A percentile compares a stretch with the other conserved stretches of the same genome.
phyloP scores from a whole-genome alignment of 2,113 vertebrate genomes.

The Podocnemis expansa region DNA sequence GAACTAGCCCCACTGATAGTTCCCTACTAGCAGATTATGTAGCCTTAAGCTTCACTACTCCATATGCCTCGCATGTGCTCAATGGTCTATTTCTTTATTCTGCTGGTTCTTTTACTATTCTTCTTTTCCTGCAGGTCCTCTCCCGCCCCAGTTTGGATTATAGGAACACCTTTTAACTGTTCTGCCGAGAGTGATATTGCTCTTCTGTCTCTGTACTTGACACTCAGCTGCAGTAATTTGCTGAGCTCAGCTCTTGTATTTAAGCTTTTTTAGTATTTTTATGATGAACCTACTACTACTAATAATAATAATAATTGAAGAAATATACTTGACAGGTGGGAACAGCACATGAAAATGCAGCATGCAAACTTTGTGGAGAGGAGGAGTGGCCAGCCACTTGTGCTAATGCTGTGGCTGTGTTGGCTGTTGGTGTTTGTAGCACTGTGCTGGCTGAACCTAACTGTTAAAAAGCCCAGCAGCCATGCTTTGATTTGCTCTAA shows the following conservation, averaged over 20 bases:
- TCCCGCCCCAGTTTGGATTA: constrained; percentile 60
- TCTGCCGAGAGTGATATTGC: constrained; percentile 65
- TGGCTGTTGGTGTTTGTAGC: background rate
- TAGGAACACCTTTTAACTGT: constrained; percentile 68
- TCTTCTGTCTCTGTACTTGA: constrained; percentile 53
- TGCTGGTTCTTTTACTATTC: constrained; percentile 28
- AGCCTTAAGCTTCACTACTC: background rate
- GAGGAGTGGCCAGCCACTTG: background rate
- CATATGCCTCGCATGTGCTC: accelerated
- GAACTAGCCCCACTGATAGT: background rate
- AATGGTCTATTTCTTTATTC: constrained; percentile 51
- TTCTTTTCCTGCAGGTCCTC: constrained; percentile 44
- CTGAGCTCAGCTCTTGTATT: constrained; percentile 63
- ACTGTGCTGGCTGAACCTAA: accelerated
- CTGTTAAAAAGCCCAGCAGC: background rate
- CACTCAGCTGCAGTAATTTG: constrained; percentile 47
- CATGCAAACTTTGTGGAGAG: background rate
- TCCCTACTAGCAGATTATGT: background rate
- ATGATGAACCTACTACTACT: constrained; percentile 72
- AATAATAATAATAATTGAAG: constrained; percentile 76
- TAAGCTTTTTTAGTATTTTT: constrained; percentile 12
- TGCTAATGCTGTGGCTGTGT: background rate
- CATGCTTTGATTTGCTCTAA: too few relatives aligned
- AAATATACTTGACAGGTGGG: constrained; percentile 55
- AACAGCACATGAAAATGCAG: constrained; percentile 57